Evolutionary conservation across 2,888 invertebrate genomes (phyloP).

Genomic region (Tiliacea citrago): DNA sequence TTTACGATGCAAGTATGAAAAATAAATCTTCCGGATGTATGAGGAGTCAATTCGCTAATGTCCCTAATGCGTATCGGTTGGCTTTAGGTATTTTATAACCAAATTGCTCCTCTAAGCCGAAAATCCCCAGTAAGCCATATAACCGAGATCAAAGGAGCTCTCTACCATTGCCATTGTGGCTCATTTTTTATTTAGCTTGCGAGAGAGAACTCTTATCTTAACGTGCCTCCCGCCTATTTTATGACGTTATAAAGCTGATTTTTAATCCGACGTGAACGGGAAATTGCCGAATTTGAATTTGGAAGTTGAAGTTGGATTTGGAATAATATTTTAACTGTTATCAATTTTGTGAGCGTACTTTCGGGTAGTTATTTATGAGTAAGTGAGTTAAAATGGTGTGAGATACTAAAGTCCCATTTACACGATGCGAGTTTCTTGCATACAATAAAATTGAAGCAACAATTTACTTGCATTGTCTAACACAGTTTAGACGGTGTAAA

Average conservation of each 20-base stretch:
- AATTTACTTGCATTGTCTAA: too few relatives aligned
- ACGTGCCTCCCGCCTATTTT: conserved; percentile 85
- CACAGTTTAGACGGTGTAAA: too few relatives aligned
- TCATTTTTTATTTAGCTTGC: conserved; percentile 89
- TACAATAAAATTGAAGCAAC: too few relatives aligned
- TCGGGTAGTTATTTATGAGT: conserved; percentile 40
- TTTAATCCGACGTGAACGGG: conserved; percentile 87
- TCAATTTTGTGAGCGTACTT: conserved; percentile 47
- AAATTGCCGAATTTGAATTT: conserved; percentile 79
- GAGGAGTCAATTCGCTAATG: conserved; percentile 86
- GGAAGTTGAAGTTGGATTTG: conserved; percentile 65
- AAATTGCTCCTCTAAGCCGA: conserved; percentile 86
- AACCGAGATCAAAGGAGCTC: conserved; percentile 89
- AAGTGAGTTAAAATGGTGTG: background rate
- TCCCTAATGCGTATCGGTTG: conserved; percentile 85
- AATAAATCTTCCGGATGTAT: conserved; percentile 24
- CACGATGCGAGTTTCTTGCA: too few relatives aligned
- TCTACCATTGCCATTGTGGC: conserved; percentile 89
- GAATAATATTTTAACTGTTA: conserved; percentile 65
- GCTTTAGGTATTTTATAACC: conserved; percentile 88
- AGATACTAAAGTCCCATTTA: background rate
- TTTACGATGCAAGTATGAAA: conserved; percentile 25
- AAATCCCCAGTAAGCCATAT: conserved; percentile 88
- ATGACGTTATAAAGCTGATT: conserved; percentile 91
- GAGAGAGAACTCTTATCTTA: conserved; percentile 87